phyloP scores from a whole-genome alignment of 64 coral and sea anemone genomes.

The Stichodactyla mertensii region DNA sequence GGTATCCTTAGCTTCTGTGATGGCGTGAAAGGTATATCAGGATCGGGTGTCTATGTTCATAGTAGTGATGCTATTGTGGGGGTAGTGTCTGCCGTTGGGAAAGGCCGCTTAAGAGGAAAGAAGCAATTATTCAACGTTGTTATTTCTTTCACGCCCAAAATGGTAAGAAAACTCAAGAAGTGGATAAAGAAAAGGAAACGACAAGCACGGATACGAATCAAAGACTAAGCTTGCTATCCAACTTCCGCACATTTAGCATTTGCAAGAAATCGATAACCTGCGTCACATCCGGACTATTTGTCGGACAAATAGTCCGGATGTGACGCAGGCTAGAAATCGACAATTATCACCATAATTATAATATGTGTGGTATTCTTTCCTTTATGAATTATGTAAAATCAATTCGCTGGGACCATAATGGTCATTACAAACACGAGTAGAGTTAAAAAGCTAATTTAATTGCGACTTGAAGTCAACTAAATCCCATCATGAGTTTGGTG shows the following conservation, averaged over 20 bases:
- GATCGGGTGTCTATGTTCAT: constrained; percentile 49
- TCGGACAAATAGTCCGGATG: too few species aligned
- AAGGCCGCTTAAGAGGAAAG: constrained; percentile 35
- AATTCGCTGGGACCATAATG: too few species aligned
- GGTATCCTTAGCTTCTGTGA: constrained; percentile 52
- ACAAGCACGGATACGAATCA: neutral
- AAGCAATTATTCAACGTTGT: constrained; percentile 33
- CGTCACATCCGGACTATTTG: too few species aligned
- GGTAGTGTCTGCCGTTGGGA: constrained; percentile 48
- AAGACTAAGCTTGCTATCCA: neutral
- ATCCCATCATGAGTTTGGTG: too few species aligned
- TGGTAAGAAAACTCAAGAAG: constrained; percentile 33
- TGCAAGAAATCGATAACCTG: too few species aligned
- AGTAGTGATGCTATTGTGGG: constrained; percentile 42
- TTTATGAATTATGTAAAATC: too few species aligned
- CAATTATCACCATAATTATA: neutral
- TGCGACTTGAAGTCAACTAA: too few species aligned
- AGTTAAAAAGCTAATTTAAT: too few species aligned
- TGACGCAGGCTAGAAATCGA: too few species aligned
- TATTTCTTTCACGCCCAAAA: constrained; percentile 31
- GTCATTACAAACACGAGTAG: too few species aligned
- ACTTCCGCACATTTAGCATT: too few species aligned
- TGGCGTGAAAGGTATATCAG: constrained; percentile 50
- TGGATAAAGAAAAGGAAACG: constrained; percentile 16
- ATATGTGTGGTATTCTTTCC: too few species aligned